Evolutionary conservation across 2,113 vertebrate species (phyloP), one percentile per base, ranked within the genome.

Genomic region (Nerophis ophidion): DNA sequence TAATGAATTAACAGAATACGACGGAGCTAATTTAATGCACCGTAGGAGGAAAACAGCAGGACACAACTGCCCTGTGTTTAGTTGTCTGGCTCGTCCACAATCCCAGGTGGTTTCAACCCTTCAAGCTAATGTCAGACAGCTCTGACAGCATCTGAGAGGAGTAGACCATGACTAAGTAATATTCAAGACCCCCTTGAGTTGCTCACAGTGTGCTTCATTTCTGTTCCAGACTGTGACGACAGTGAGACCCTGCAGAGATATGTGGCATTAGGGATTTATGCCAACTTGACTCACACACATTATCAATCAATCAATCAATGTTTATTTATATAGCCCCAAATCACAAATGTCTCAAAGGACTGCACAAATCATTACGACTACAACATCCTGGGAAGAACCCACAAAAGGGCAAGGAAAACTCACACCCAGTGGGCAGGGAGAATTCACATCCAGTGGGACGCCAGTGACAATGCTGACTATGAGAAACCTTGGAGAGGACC

Each of bases 91-190:
- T 65, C 60, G 65, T 65, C 47, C 61, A 52, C 54, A 57, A 33
- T 75, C 71, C 71, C 67, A 68, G 70, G 69, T 60, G 81, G 61
- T 64, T 45, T 67, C 75, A 64, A 61, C 64, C 74, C 57, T 44
- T 62, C 73, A 61, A 63, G 58, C 60, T 63, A 44, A 45, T 58
- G 64, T 81, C 74, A 75, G 67, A 42, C 66, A 60, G 56, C 68
- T 61, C 72, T 70, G 80, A 81, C 69, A 66, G 70, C 60, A 65
- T 67, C 73, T 9, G 11, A 66, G 61, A 69, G 65, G 68, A 75
- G 79, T 57, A 63, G 63, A 78, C 82, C 62, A 57, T 84, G 79
- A 83, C 77, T 70, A 77, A 87, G 80, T 68, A 61, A 72, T 75
- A 81, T 75, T 71, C 71, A 67, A 74, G 68, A 72, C 3, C 60